Conservation (phyloP, 2,888 invertebrate genomes). For the Dryomyza anilis region DNA sequence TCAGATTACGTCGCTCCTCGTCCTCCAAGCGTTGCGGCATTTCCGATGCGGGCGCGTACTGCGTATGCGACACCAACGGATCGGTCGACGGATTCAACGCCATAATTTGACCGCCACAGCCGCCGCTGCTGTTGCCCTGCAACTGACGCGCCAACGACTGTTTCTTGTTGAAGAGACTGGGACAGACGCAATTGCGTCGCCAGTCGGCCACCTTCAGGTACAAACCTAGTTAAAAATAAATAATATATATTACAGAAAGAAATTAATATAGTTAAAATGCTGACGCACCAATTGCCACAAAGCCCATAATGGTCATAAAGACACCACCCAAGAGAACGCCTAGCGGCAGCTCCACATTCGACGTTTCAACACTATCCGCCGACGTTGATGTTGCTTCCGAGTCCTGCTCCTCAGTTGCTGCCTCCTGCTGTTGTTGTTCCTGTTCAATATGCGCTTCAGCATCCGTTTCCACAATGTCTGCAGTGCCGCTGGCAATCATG, state of each 20-base stretch:
- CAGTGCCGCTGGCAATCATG: constrained; percentile 69
- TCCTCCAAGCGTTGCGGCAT: constrained; percentile 68
- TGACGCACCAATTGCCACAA: constrained; percentile 66
- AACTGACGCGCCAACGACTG: constrained; percentile 52
- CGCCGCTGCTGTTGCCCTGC: constrained; percentile 60
- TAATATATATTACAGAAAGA: not conserved
- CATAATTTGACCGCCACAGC: constrained; percentile 64
- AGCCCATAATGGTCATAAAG: constrained; percentile 67
- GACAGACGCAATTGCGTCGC: constrained; percentile 55
- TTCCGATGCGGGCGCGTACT: constrained; percentile 77
- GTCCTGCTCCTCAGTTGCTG: not conserved
- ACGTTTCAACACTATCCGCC: constrained; percentile 2
- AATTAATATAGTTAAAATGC: not conserved
- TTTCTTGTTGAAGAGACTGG: constrained; percentile 48
- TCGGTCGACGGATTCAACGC: constrained; percentile 78
- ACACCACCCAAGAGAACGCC: constrained; percentile 69
- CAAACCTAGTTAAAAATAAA: constrained; percentile 44
- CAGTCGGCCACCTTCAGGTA: constrained; percentile 53
- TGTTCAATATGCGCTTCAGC: constrained; percentile 53
- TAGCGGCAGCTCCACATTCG: constrained; percentile 53
- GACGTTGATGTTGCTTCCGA: too few relatives aligned
- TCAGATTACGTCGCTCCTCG: constrained; percentile 74
- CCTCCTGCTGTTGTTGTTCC: constrained; percentile 13
- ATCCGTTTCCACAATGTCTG: constrained; percentile 65
- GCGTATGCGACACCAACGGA: constrained; percentile 72